Conservation (phyloP, 2,888 invertebrate genomes). For the Parnassius smintheus region DNA sequence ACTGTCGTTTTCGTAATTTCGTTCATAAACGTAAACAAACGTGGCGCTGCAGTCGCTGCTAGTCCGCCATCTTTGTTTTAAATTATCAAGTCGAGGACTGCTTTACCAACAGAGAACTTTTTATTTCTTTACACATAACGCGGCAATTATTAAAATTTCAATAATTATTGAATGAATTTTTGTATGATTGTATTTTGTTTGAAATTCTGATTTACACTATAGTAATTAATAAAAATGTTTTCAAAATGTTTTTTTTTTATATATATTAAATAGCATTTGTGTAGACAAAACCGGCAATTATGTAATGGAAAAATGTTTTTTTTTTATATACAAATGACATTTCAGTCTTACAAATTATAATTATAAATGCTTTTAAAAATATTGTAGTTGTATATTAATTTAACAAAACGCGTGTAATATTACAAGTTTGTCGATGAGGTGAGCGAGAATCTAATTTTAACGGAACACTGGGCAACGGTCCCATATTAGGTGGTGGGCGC, state of each 20-base stretch:
- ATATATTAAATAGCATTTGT: neutral
- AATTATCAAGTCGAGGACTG: conserved; percentile 45
- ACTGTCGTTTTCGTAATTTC: conserved; percentile 44
- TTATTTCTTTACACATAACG: neutral
- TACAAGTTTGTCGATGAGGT: conserved; percentile 42
- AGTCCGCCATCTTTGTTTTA: conserved; percentile 62
- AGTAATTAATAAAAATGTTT: too few species aligned
- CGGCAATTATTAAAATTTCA: conserved; percentile 8
- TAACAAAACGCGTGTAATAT: conserved; percentile 23
- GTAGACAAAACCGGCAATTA: neutral
- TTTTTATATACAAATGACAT: neutral
- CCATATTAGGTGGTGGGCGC: conserved; percentile 75
- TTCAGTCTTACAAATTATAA: neutral
- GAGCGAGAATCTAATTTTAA: conserved; percentile 65
- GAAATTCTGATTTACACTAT: too few species aligned
- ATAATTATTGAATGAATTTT: too few species aligned
- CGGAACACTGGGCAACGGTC: conserved; percentile 68
- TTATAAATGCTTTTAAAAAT: neutral
- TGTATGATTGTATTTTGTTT: too few species aligned
- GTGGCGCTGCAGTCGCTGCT: conserved; percentile 65
- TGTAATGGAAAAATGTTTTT: neutral
- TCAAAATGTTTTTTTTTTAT: neutral
- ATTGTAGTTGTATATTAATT: conserved; percentile 4
- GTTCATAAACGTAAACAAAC: conserved; percentile 34
- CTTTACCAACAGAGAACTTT: conserved; percentile 58